Base-by-base conservation (phyloP, 2,888 invertebrate genomes). In the Germaria angustata region DNA sequence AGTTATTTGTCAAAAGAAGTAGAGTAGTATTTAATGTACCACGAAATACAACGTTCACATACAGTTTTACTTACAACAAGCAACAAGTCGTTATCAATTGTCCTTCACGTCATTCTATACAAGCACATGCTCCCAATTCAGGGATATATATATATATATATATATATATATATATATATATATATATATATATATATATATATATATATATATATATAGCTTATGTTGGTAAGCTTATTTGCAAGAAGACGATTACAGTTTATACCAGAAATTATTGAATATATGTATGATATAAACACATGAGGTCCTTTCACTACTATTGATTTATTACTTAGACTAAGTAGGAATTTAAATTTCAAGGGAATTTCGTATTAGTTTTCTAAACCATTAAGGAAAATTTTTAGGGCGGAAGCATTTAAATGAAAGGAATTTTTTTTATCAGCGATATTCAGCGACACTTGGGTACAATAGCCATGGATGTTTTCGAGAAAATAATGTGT, bases 21-120 rank as follows among this genome's bases (percentile, higher is more conserved):
- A 63, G 41, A 66, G 32, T 68, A 55, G 17, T 20, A 80, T 39
- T 61, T 53, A 81, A 81, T 77, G 77, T 34, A 81, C 72, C 77
- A 72, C 71, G 59, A 72, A 61, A 61, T 59, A 59, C 41, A 36
- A 71, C 65, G 36, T 76, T 13, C 34, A 36, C 17, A n/a, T 1
- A 39, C 39, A 61, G 17, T 51, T 66, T 66, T 49, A 49, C 69
- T 32, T 55, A 34, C 34, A 65, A 44, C 78, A 36, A 59, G 36
- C 81, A 61, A 72, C 59, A 72, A 72, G 78, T 61, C 36, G 78
- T 78, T 59, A 61, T 20, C 66, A 61, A 61, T 55, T 68, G 68
- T 49, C 61, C 59, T 77, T 81, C 55, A 51, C 15, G 32, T 28
- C 15, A 61, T 24, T 6, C 13, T 46, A n/a, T n/a, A n/a, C n/a